phyloP scores from a whole-genome alignment of 2,888 invertebrate genomes.

The Amblyteles armatorius region DNA sequence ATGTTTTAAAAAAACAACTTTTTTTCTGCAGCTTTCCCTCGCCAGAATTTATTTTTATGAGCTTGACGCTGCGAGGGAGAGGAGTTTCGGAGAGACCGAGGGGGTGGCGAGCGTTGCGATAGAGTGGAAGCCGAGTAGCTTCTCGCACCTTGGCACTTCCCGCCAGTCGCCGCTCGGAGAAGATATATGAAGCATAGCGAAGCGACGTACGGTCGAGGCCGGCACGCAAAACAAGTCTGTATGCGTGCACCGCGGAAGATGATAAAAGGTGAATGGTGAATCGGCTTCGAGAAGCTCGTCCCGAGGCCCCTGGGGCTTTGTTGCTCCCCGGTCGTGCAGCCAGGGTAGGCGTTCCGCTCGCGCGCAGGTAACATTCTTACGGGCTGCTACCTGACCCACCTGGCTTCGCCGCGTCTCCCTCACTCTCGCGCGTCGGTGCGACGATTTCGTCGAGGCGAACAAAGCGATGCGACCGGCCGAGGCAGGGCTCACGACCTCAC shows the following conservation, averaged over 20 bases:
- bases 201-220: neutral
- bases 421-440: conserved; percentile 30
- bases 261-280: conserved; percentile 57
- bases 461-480: conserved; percentile 44
- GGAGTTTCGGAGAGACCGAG: neutral
- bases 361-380: conserved; percentile 76
- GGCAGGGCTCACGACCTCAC: conserved; percentile 10
- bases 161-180: neutral
- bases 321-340: conserved; percentile 25
- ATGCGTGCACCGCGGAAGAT: conserved; percentile 18
- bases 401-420: conserved; percentile 72
- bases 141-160: conserved; percentile 34
- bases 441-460: conserved; percentile 52
- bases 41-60: conserved; percentile 45
- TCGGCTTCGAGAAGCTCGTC: conserved; percentile 46
- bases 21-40: conserved; percentile 19
- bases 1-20: conserved; percentile 5
- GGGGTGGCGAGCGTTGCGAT: neutral
- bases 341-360: conserved; percentile 70
- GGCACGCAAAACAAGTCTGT: neutral
- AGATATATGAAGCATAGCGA: conserved; percentile 20
- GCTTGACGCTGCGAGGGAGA: neutral
- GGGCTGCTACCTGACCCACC: conserved; percentile 79
- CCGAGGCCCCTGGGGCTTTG: conserved; percentile 47
- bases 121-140: conserved; percentile 44